phyloP scores from a whole-genome alignment of 2,113 vertebrate genomes.

The Rousettus leschenaultii region DNA sequence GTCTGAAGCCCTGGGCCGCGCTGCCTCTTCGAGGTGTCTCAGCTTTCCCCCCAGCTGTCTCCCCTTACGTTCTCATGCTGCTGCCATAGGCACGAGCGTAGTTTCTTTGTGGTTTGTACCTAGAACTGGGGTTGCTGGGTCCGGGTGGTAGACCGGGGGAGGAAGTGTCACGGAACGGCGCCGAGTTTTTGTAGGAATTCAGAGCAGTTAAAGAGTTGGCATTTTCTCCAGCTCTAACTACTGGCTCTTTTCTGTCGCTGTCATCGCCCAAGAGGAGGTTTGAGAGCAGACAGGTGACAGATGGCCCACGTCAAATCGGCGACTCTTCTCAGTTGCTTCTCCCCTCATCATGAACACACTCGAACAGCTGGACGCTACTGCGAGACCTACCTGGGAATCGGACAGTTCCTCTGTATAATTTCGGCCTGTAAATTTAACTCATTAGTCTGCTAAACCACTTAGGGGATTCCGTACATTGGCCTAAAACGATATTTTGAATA shows the following conservation, averaged over 20 bases:
- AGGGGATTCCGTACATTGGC: not conserved
- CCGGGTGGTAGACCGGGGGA: not conserved
- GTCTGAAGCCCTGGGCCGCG: not conserved
- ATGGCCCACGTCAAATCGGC: not conserved
- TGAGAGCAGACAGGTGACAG: not conserved
- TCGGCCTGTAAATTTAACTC: not conserved
- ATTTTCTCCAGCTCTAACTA: not conserved
- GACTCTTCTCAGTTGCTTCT: not conserved
- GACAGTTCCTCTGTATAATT: not conserved
- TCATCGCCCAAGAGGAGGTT: not conserved
- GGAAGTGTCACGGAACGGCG: not conserved
- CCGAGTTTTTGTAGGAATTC: not conserved
- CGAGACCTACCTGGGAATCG: not conserved
- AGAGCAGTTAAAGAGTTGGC: not conserved
- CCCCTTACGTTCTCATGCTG: too few species aligned
- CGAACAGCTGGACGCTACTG: not conserved
- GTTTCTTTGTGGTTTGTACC: not conserved
- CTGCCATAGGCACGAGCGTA: not conserved
- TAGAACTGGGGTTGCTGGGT: not conserved
- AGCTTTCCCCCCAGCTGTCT: not conserved
- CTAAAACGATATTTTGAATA: not conserved
- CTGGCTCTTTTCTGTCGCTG: not conserved
- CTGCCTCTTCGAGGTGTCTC: not conserved
- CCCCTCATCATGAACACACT: not conserved
- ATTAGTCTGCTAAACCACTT: not conserved